These are phyloP conservation scores for Linnaemya vulpina DNA, from an alignment of 2,888 invertebrate species.

Conservation along the genomic window DNA sequence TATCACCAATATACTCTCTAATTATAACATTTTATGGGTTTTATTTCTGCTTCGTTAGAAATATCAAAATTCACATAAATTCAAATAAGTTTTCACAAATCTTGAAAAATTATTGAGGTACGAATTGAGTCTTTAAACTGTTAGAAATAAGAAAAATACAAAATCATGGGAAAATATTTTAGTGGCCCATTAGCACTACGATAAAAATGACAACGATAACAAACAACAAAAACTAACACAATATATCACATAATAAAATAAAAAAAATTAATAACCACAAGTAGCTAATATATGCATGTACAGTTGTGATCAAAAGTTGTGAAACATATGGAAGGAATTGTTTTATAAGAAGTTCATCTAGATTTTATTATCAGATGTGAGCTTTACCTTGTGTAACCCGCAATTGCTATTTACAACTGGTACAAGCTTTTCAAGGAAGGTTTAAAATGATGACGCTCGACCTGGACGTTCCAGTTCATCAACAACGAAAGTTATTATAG, in stretches of 20 bases:
- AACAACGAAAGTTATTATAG: no score
- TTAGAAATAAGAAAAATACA: slow-evolving; percentile 39
- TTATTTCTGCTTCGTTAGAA: slow-evolving; percentile 63
- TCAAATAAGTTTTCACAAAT: slow-evolving; percentile 56
- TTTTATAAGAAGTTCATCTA: no score
- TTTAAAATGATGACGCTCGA: no score
- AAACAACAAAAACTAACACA: slow-evolving; percentile 50
- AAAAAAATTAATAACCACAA: slow-evolving; percentile 26
- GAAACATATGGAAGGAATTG: neutral
- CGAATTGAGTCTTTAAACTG: slow-evolving; percentile 34
- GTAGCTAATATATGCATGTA: neutral
- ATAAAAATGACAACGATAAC: slow-evolving; percentile 64
- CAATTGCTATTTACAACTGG: no score
- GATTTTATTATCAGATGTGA: no score
- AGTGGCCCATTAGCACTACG: slow-evolving; percentile 70
- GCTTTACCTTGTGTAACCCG: no score
- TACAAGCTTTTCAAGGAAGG: no score
- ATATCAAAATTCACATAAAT: slow-evolving; percentile 48
- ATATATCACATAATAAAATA: slow-evolving; percentile 57
- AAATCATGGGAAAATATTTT: slow-evolving; percentile 71
- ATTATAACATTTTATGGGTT: slow-evolving; percentile 68
- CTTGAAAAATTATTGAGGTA: slow-evolving; percentile 10
- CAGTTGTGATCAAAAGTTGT: neutral
- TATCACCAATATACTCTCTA: slow-evolving; percentile 56
- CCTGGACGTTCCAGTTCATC: no score